Conservation (phyloP, 2,113 vertebrate genomes). For the Alaudala cheleensis region DNA sequence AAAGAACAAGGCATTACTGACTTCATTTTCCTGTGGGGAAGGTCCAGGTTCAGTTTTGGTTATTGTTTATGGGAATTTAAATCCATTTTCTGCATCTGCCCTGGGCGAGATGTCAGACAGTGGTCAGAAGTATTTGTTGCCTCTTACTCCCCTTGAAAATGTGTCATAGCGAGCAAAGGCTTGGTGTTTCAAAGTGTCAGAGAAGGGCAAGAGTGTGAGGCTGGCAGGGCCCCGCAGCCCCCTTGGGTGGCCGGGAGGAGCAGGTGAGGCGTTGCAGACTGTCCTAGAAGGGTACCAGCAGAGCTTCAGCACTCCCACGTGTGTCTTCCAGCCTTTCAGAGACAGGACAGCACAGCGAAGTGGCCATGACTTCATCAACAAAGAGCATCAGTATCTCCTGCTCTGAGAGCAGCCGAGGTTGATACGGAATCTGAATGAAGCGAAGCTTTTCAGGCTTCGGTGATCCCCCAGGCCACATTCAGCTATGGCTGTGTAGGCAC, state of each 20-base stretch:
- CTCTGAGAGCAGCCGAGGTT: neutral
- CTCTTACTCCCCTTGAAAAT: neutral
- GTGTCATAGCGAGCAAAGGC: neutral
- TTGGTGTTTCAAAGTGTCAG: neutral
- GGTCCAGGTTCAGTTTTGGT: neutral
- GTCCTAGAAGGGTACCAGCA: neutral
- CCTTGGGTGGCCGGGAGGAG: neutral
- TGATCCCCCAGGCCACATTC: neutral
- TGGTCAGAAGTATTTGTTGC: neutral
- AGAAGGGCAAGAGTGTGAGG: accelerated
- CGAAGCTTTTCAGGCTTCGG: neutral
- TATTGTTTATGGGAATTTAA: neutral
- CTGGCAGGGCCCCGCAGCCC: neutral
- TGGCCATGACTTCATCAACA: neutral
- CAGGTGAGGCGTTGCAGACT: neutral
- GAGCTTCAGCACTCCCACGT: neutral
- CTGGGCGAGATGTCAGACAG: accelerated
- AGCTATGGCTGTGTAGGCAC: accelerated
- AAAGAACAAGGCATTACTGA: neutral
- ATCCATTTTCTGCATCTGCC: accelerated
- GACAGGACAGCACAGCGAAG: neutral
- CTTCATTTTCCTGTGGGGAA: neutral
- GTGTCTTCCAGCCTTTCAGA: accelerated
- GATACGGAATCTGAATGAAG: neutral
- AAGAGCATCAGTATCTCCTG: neutral